Evolutionary conservation across 1,140 invertebrate species (phyloP).

Genomic region (Maniola jurtina): DNA sequence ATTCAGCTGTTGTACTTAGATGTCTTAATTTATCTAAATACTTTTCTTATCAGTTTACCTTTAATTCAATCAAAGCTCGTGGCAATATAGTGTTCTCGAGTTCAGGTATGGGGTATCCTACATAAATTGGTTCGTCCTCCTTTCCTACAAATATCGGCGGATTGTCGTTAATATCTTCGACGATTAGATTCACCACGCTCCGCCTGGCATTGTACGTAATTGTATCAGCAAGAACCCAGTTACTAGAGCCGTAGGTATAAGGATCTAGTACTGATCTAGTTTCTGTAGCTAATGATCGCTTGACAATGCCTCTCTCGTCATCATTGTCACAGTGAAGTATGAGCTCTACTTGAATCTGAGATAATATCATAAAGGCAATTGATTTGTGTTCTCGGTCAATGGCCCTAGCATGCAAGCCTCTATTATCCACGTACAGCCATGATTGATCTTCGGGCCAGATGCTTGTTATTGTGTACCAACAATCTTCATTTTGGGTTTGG

Average conservation of each 20-base stretch:
- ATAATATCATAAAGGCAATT: constrained; percentile 73
- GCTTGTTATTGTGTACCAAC: constrained; percentile 51
- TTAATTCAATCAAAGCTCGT: constrained; percentile 61
- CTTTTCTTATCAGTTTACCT: constrained; percentile 42
- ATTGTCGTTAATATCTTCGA: constrained; percentile 78
- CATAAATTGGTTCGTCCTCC: constrained; percentile 57
- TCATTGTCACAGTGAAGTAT: constrained; percentile 52
- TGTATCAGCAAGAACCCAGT: constrained; percentile 64
- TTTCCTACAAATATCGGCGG: constrained; percentile 64
- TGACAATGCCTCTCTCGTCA: constrained; percentile 30
- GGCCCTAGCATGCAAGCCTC: constrained; percentile 48
- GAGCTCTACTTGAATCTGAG: constrained; percentile 72
- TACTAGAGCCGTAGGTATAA: constrained; percentile 59
- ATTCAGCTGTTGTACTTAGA: too few species aligned
- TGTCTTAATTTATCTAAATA: too few species aligned
- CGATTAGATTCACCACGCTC: constrained; percentile 69
- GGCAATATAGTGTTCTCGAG: constrained; percentile 62
- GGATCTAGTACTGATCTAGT: constrained; percentile 35
- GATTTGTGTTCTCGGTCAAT: constrained; percentile 71
- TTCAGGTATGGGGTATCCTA: constrained; percentile 70
- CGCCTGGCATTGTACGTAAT: constrained; percentile 57
- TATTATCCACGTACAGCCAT: constrained; percentile 63
- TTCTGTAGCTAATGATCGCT: constrained; percentile 41
- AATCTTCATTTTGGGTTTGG: constrained; percentile 38
- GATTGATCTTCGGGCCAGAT: constrained; percentile 56